Base-by-base conservation (phyloP, 2,888 invertebrate genomes). In the Pasiphila rectangulata region DNA sequence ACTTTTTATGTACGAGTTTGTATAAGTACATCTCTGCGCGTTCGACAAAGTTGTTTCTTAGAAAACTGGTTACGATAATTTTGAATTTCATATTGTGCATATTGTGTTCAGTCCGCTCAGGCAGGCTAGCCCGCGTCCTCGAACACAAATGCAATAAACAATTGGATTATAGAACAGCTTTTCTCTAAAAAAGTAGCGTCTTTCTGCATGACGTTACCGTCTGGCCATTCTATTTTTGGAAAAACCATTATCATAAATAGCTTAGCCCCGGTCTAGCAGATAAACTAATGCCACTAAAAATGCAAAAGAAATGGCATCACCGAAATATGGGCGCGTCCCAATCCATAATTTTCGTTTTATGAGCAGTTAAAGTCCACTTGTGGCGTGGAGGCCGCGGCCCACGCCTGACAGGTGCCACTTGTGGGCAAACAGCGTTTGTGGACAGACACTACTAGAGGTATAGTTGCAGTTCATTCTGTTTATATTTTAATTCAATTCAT, bases 271-370 rank as follows among this genome's bases (percentile, higher is more conserved):
- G 15, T 37, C 40, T 19, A 13, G 17, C 4, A 25, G 51, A 51
- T 47, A 52, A 54, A 24, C 46, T 50, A 54, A 54, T 46, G 45
- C 32, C 30, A 45, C 38, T 35, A 41, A 54, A 50, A 51, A 57
- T 36, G 54, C 51, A 29, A 50, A 49, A 52, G 52, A 52, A 55
- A 55, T 57, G 46, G 46, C 46, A 42, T 41, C 35, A 30, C 20
- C 25, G 21, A 43, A 51, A 46, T 37, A 55, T 49, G 51, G 51
- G 13, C 32, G 25, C 46, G 36, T 40, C 35, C 34, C 45, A 46
- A 30, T 43, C 42, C 45, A 55, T 57, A 53, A 53, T 51, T 53
- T 46, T 46, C 15, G 37, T 53, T 53, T 57, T 55, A 57, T 49
- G 48, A 51, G 19, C 49, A 38, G 16, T 44, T 40, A 46, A 44